Conservation (phyloP, 2,888 invertebrate species). For the Zootermopsis nevadensis region DNA sequence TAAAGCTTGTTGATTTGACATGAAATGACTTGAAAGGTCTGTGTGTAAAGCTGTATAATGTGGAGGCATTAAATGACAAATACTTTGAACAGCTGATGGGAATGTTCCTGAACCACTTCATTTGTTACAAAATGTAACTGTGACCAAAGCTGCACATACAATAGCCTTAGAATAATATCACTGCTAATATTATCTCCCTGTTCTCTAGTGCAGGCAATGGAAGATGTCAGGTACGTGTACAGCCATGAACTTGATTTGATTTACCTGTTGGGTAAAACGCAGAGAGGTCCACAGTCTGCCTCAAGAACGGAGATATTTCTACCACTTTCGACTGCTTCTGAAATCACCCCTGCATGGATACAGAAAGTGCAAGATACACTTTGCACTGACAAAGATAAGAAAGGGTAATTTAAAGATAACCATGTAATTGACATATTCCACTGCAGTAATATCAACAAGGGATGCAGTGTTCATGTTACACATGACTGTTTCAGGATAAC, state of each 20-base stretch:
- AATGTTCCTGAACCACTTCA: too few species aligned
- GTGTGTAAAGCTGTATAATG: too few species aligned
- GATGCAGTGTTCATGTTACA: too few species aligned
- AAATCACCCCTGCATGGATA: slow-evolving; percentile 61
- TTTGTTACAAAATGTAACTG: neutral
- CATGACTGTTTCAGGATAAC: slow-evolving; percentile 58
- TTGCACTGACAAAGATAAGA: slow-evolving; percentile 36
- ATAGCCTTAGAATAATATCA: too few species aligned
- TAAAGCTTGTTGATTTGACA: too few species aligned
- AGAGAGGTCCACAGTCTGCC: slow-evolving; percentile 57
- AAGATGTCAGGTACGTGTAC: slow-evolving; percentile 65
- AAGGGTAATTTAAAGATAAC: slow-evolving; percentile 34
- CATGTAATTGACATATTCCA: too few species aligned
- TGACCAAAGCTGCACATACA: too few species aligned
- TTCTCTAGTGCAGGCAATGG: slow-evolving; percentile 55
- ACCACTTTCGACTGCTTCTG: slow-evolving; percentile 61
- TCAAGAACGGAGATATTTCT: slow-evolving; percentile 60
- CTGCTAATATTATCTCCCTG: neutral
- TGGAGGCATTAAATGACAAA: too few species aligned
- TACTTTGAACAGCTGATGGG: too few species aligned
- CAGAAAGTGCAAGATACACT: slow-evolving; percentile 61
- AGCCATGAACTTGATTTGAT: slow-evolving; percentile 61
- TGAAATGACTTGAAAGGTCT: too few species aligned
- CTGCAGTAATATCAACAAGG: too few species aligned
- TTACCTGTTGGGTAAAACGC: slow-evolving; percentile 62